Evolutionary conservation across 2,888 invertebrate genomes (phyloP).

Genomic region (Drosophila colorata): DNA sequence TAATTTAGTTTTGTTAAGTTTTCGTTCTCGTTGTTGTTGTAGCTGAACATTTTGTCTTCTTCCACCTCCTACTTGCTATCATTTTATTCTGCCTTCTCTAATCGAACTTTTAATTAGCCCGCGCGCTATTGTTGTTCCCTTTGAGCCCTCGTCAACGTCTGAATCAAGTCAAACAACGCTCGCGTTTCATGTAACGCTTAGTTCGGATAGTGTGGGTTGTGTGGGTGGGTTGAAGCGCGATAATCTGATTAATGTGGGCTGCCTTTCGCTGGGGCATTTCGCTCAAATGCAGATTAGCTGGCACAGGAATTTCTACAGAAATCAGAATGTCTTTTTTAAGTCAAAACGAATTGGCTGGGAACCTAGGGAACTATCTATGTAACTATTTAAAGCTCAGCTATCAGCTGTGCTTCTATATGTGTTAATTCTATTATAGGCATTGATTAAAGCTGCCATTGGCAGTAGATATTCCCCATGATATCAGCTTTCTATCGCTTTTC

Average conservation of each 20-base stretch:
- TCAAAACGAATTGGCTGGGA: background rate
- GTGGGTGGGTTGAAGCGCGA: conserved; percentile 23
- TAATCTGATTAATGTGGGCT: conserved; percentile 70
- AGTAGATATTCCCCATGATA: no score
- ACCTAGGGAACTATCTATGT: background rate
- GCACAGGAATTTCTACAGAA: conserved; percentile 40
- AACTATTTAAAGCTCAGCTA: conserved; percentile 5
- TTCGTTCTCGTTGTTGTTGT: conserved; percentile 63
- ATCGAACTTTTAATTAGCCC: conserved; percentile 77
- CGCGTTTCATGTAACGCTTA: conserved; percentile 25
- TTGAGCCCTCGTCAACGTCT: conserved; percentile 41
- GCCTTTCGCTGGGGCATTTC: conserved; percentile 23
- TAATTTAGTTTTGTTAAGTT: conserved; percentile 34
- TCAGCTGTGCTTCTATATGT: background rate
- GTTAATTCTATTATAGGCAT: background rate
- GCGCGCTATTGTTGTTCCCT: conserved; percentile 16
- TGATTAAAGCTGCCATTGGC: no score
- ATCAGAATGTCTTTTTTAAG: conserved; percentile 22
- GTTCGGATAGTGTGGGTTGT: background rate
- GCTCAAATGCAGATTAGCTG: conserved; percentile 22
- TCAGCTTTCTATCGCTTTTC: no score
- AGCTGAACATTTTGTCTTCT: conserved; percentile 39
- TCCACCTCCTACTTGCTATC: conserved; percentile 24
- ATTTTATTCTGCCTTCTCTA: conserved; percentile 49
- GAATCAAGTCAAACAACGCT: conserved; percentile 45